These are phyloP conservation scores for Salmo trutta DNA, from an alignment of 2,797 vertebrate genomes.

Conservation along the genomic window DNA sequence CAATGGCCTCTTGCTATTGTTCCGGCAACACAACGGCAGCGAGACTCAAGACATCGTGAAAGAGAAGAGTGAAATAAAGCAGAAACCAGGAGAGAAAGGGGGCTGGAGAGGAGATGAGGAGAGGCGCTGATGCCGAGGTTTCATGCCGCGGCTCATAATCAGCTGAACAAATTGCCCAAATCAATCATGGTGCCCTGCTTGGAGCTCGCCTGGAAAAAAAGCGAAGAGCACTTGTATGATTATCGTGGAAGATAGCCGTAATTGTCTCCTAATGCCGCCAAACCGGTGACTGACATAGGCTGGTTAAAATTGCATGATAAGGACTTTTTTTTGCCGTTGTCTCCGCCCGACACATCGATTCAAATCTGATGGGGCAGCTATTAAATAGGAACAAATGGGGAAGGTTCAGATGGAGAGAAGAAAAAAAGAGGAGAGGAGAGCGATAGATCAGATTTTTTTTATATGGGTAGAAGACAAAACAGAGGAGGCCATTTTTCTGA, in stretches of 20 bases:
- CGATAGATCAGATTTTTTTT: too few species aligned
- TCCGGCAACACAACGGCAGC: slow-evolving; percentile 12
- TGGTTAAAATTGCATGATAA: slow-evolving; percentile 71
- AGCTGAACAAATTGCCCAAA: slow-evolving; percentile 83
- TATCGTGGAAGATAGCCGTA: slow-evolving; percentile 79
- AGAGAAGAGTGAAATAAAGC: slow-evolving; percentile 10
- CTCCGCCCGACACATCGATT: slow-evolving; percentile 47
- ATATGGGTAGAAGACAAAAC: too few species aligned
- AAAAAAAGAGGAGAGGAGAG: slow-evolving; percentile 21
- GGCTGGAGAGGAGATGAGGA: too few species aligned
- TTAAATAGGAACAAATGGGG: too few species aligned
- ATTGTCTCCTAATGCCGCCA: slow-evolving; percentile 77
- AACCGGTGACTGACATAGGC: slow-evolving; percentile 73
- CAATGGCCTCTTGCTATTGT: slow-evolving; percentile 31
- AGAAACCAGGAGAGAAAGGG: slow-evolving; percentile 17
- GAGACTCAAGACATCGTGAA: slow-evolving; percentile 2
- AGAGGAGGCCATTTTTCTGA: too few species aligned
- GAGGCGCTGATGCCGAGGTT: slow-evolving; percentile 55
- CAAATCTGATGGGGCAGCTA: slow-evolving; percentile 55
- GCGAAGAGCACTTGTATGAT: slow-evolving; percentile 75
- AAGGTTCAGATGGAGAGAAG: slow-evolving; percentile 10
- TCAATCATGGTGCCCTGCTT: slow-evolving; percentile 77
- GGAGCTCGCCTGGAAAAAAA: slow-evolving; percentile 52
- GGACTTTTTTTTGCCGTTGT: slow-evolving; percentile 8
- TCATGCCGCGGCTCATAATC: slow-evolving; percentile 73